phyloP scores from a whole-genome alignment of 2,797 vertebrate genomes.

The Danio tinwini region DNA sequence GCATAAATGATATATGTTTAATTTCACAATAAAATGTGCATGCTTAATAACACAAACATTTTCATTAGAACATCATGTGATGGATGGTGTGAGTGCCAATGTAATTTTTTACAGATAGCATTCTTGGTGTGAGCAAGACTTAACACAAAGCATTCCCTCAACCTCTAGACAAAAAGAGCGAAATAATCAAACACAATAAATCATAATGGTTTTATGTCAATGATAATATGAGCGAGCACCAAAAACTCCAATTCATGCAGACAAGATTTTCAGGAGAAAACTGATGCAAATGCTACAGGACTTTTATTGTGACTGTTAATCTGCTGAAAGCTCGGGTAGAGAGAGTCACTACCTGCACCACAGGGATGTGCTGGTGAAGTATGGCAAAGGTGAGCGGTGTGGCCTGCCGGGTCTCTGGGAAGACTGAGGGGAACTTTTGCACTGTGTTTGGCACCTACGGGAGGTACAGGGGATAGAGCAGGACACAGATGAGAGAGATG shows the following conservation, averaged over 20 bases:
- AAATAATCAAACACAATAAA: conserved; percentile 43
- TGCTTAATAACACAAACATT: too few species aligned
- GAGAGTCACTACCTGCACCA: conserved; percentile 92
- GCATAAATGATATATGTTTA: too few species aligned
- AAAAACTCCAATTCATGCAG: conserved; percentile 22
- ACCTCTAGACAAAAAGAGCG: conserved; percentile 45
- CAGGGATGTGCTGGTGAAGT: conserved; percentile 98
- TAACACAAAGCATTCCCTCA: neutral
- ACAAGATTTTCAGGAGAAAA: conserved; percentile 45
- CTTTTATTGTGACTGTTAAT: neutral
- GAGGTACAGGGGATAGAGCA: conserved; percentile 65
- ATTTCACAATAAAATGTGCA: too few species aligned
- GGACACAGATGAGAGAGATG: conserved; percentile 60
- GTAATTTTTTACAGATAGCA: too few species aligned
- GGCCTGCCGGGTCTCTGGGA: conserved; percentile 97
- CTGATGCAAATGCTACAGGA: conserved; percentile 11
- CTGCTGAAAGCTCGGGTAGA: conserved; percentile 59
- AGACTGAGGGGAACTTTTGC: conserved; percentile 98
- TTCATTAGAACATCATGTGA: too few species aligned
- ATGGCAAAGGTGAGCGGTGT: conserved; percentile 99
- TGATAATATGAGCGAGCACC: neutral
- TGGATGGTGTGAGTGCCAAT: too few species aligned
- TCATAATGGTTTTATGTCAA: conserved; percentile 15
- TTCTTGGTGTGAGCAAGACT: neutral
- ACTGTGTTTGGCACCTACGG: conserved; percentile 97